Base-by-base conservation (phyloP, 2,888 invertebrate species). In the Papilio protenor region DNA sequence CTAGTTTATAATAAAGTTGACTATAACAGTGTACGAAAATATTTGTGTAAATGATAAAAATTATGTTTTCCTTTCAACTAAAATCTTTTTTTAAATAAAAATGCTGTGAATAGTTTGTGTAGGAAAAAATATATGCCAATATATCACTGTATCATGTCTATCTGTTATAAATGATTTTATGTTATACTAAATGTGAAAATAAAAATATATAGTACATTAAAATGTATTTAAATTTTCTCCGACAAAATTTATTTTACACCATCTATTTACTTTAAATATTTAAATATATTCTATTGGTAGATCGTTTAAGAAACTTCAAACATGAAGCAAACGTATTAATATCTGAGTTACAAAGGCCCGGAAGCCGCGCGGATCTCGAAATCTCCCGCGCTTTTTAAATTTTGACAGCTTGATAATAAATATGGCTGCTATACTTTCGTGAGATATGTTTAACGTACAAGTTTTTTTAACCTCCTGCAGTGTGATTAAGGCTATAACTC, bases 251-350 rank as follows among this genome's bases (percentile, higher is more conserved):
- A 74, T 66, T 47, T 57, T 23, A 12, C 66, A 75, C 49, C 33
- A 55, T 75, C 69, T 49, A 18, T 69, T 55, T 33, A 52, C 16
- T 18, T 70, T 45, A 70, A 21, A 75, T 40, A 45, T 73, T 72
- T 10, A 40, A 77, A 73, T 18, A 40, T 77, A 66, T 73, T 64
- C 73, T 66, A 72, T 64, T 55, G 23, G 49, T 10, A 64, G 33
- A 77, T n/a, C 57, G 49, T 40, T 77, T 73, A 59, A 73, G 73
- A 73, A 77, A 69, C 73, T 69, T 77, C 77, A 69, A 77, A 73
- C 73, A 73, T 55, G 55, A 77, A 73, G 77, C 73, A 77, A 77
- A 77, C 73, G 33, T 73, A 77, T 77, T 74, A 74, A 77, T 77
- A 69, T 70, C 70, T 49, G 59, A 61, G 77, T 61, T 77, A 73